Conservation (phyloP, 2,797 vertebrate genomes). For the Pelochelys cantorii region DNA sequence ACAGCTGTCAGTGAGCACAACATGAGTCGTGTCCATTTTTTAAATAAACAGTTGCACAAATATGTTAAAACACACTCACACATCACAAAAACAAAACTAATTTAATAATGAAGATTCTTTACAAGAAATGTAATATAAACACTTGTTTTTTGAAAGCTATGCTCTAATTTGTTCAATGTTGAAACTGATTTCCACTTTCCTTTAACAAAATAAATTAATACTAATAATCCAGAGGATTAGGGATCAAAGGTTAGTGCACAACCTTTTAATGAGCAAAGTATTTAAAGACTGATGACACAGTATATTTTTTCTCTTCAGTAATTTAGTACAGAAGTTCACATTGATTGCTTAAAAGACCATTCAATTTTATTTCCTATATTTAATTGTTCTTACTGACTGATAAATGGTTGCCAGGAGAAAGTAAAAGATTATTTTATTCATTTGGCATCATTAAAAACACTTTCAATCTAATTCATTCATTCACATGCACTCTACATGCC, state of each 20-base stretch:
- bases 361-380: conserved; percentile 83
- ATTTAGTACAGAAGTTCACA: conserved; percentile 84
- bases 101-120: neutral
- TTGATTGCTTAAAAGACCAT: conserved; percentile 81
- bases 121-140: neutral
- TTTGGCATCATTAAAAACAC: conserved; percentile 79
- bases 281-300: conserved; percentile 82
- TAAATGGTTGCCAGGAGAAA: conserved; percentile 78
- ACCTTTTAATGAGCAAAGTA: conserved; percentile 77
- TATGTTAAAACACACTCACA: neutral
- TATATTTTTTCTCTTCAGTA: conserved; percentile 80
- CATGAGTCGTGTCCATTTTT: neutral
- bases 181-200: conserved; percentile 58
- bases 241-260: conserved; percentile 68
- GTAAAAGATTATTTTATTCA: conserved; percentile 81
- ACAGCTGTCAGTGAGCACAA: neutral
- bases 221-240: conserved; percentile 64
- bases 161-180: conserved; percentile 61
- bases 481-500: conserved; percentile 73
- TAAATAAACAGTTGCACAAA: neutral
- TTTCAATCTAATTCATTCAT: conserved; percentile 73
- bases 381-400: conserved; percentile 82
- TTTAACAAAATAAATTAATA: conserved; percentile 60
- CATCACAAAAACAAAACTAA: neutral
- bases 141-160: conserved; percentile 62